Evolutionary conservation across 2,113 vertebrate genomes (phyloP), one percentile per base, ranked within the genome.

Genomic region (Neolamprologus longior): DNA sequence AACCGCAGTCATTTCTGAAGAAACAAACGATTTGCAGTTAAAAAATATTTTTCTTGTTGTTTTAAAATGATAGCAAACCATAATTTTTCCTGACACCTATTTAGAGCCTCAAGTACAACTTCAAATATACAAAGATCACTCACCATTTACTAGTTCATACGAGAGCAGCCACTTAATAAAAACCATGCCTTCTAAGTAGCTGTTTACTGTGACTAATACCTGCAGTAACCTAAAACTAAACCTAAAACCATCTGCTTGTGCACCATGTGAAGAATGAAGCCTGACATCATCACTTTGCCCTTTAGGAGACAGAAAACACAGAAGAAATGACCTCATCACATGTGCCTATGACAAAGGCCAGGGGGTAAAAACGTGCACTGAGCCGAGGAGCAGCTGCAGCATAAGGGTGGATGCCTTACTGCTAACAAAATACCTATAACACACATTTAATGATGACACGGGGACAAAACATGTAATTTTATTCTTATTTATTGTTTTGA

Each of bases 201-300:
- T 52, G 45, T 73, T 57, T 35, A 53, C 61, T 13, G 50, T 66
- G 53, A 58, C 31, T 86, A 40, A 63, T 58, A 58, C 33, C 42
- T 58, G 40, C 68, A 55, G 63, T 40, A 40, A 83, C 33, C 45
- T 61, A 31, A 71, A 76, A 47, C 24, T 24, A 4, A 66, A 66
- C 61, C 33, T 15, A 50, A 24, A 82, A 71, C 42, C 10, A 14
- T 37, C 26, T 71, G 50, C 9, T 73, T 55, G 24, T 68, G 42
- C 1, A 3, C 19, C 2, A 45, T 12, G 52, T 79, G 9, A 84
- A n/a, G 40, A 68, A 45, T 78, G 81, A 85, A 83, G 17, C 54
- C 33, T 81, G 84, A 86, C 79, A 58, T 87, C 84, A 85, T 73
- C 37, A 26, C 31, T 7, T 15, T 7, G 12, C 28, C 57, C n/a